A percentile compares a stretch with the other conserved stretches of the same genome.
Conservation (phyloP, 2,888 invertebrate genomes). For the Dendrolimus houi region DNA sequence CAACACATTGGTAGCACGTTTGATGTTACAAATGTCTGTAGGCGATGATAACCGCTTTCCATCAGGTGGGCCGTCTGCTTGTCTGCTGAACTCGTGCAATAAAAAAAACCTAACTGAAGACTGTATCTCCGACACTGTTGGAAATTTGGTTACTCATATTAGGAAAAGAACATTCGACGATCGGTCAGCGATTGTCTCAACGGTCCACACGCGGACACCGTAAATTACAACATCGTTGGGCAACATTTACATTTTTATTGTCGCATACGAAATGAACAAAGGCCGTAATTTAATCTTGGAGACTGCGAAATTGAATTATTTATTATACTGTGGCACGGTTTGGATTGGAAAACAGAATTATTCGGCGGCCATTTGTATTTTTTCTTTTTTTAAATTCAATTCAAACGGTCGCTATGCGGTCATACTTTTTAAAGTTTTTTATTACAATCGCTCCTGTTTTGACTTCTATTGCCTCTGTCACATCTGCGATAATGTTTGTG, state of each 20-base stretch:
- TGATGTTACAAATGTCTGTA: no score
- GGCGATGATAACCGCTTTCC: no score
- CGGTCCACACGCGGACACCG: slow-evolving; percentile 19
- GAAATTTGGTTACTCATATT: no score
- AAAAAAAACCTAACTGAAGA: no score
- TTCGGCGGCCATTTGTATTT: slow-evolving; percentile 39
- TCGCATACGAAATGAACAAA: slow-evolving; percentile 57
- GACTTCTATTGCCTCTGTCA: not conserved
- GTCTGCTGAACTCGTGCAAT: no score
- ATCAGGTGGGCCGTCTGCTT: no score
- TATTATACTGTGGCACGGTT: slow-evolving; percentile 43
- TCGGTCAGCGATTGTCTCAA: slow-evolving; percentile 22
- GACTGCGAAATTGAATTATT: slow-evolving; percentile 69
- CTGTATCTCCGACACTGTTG: no score
- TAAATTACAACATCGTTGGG: slow-evolving; percentile 62
- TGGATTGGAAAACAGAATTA: slow-evolving; percentile 57
- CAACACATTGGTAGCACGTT: no score
- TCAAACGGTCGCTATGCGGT: slow-evolving; percentile 25
- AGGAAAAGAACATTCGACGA: not conserved
- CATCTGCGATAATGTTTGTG: no score
- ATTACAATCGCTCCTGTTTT: not conserved
- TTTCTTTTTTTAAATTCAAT: slow-evolving; percentile 18
- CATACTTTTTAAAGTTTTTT: not conserved
- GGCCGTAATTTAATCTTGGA: slow-evolving; percentile 57
- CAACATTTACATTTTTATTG: slow-evolving; percentile 71